Base-by-base conservation (phyloP, 2,113 vertebrate species). In the Microcebus tavaratra region DNA sequence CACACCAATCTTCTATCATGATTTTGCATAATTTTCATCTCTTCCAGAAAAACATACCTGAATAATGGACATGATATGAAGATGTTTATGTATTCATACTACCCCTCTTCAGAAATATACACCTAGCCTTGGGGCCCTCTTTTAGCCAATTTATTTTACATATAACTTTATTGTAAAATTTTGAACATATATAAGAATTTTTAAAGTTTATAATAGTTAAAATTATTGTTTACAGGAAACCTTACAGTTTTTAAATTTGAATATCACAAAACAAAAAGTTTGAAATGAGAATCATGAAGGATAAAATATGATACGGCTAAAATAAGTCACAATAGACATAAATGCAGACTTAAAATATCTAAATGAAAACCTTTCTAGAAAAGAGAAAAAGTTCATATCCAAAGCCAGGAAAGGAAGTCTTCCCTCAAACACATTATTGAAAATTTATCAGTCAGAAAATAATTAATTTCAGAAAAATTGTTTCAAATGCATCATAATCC, bases 371-470 rank as follows among this genome's bases (percentile, higher is more conserved):
- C 27, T 90, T 65, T 55, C n/a, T 79, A 88, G 29, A 73, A 27
- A 91, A 65, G 50, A 75, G 17, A 55, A 63, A 75, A 67, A 39
- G 9, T 91, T 80, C 36, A 93, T 91, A 90, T 72, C 2, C 80
- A 95, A 88, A 80, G 9, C 79, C 25, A 80, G 18, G 75, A 96
- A 80, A 93, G 25, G 61, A 36, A 96, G 15, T 63, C 50, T 76
- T 86, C 50, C 18, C 29, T 92, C 63, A 87, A 96, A 94, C 12
- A 80, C 3, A 15, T 80, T 92, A 63, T 88, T 34, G 6, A 55
- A 95, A 97, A 78, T 70, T 34, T 50, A 75, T 91, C n/a, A 90
- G 57, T 85, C 36, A 96, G 55, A 67, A 92, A 78, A 93, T 93
- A 55, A 67, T 76, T 59, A 94, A 93, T 87, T 68, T 29, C 31